Conservation (phyloP, 2,888 invertebrate genomes). For the Nemotelus pantherinus region DNA sequence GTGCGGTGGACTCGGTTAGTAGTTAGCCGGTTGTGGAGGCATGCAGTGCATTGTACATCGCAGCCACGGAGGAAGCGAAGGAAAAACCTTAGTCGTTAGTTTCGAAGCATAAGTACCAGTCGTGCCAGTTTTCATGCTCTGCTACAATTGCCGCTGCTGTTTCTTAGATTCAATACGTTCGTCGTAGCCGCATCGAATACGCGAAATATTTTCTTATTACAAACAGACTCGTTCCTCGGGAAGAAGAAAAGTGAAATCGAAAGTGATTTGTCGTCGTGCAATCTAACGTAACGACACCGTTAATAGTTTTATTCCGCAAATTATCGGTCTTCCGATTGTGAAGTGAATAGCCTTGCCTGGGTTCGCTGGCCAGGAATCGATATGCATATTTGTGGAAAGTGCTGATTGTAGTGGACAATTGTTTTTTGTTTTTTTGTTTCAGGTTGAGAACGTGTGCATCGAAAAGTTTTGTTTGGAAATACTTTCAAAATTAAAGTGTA, state of each 20-base stretch:
- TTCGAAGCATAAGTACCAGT: not conserved
- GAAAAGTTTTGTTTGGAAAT: not conserved
- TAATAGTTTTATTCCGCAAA: conserved; percentile 14
- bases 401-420: not conserved
- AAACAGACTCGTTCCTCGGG: conserved; percentile 3
- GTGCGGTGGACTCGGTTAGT: conserved; percentile 11
- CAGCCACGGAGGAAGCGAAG: not conserved
- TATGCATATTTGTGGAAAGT: not conserved
- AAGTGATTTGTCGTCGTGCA: conserved; percentile 39
- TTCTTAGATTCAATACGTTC: conserved; percentile 1
- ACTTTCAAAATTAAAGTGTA: not conserved
- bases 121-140: conserved; percentile 30
- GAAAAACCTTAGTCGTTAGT: too few species aligned
- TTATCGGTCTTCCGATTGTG: conserved; percentile 2
- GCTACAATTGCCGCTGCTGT: conserved; percentile 10
- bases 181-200: conserved; percentile 14
- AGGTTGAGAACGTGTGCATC: not conserved
- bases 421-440: not conserved
- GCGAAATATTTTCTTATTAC: conserved; percentile 7
- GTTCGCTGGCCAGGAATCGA: not conserved
- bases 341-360: conserved; percentile 1
- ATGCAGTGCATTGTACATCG: not conserved
- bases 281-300: conserved; percentile 15
- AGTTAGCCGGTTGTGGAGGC: conserved; percentile 34
- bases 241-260: conserved; percentile 42